Conservation (phyloP, 2,797 vertebrate species). For the Taeniopygia guttata region DNA sequence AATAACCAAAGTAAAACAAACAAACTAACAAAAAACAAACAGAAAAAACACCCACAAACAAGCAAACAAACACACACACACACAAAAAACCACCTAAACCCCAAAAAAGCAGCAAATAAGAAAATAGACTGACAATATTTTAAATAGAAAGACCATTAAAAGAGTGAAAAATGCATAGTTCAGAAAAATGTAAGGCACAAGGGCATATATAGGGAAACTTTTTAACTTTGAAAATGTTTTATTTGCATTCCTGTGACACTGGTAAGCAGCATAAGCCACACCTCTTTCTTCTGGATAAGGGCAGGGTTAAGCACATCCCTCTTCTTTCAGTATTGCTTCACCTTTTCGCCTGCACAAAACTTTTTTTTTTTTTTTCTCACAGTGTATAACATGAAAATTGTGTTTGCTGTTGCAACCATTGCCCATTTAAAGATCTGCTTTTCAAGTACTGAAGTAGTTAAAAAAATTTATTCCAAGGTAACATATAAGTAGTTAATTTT, state of each 20-base stretch:
- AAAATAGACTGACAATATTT: not conserved
- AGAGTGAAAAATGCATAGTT: not conserved
- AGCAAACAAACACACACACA: not conserved
- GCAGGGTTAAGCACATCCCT: not conserved
- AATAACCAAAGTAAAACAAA: not conserved
- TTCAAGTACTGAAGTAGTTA: not conserved
- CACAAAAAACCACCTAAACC: not conserved
- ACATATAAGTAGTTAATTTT: not conserved
- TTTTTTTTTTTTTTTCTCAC: not conserved
- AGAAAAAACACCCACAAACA: no score
- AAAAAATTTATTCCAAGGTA: not conserved
- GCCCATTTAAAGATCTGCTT: not conserved
- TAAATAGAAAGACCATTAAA: not conserved
- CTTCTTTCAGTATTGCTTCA: not conserved
- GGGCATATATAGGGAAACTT: not conserved
- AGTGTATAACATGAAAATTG: not conserved
- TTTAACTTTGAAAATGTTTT: not conserved
- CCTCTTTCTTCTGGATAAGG: not conserved
- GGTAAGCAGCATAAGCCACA: not conserved
- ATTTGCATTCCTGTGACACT: not conserved
- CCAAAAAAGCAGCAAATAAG: not conserved
- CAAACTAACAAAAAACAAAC: not conserved
- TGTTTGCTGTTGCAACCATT: not conserved
- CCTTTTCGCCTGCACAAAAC: not conserved
- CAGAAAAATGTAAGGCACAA: not conserved